Evolutionary conservation across 2,113 vertebrate species (phyloP), one percentile per base, ranked within the genome.

Genomic region (Galeopterus variegatus): DNA sequence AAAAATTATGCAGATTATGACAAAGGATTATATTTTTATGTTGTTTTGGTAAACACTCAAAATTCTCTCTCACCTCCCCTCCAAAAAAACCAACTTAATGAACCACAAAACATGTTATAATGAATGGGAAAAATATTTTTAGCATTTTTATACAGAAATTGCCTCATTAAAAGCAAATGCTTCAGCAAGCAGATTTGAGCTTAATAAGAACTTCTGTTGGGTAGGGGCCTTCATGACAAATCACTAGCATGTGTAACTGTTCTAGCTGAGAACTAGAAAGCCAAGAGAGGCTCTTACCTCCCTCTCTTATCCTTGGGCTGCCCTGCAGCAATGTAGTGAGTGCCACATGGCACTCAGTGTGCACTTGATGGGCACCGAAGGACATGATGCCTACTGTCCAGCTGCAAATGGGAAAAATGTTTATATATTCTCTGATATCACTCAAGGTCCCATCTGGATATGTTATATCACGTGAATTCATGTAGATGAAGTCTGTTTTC

Each of bases 121-220:
- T 95, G 77, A 97, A 97, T 94, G 82, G 92, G 67, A 73, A 97
- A 95, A 93, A 94, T 86, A 93, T 93, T 97, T 97, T 97, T 95
- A 93, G 93, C 92, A 92, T 97, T 97, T 97, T 97, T 76, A 94
- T 96, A 91, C 89, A 97, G 89, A 97, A 97, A 98, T 93, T 97
- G 83, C 69, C 92, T 97, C 96, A 97, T 97, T 97, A 97, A 97
- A 97, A 97, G 79, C 93, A 95, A 97, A 96, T 65, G 86, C 93
- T 93, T 93, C 60, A 45, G 95, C 82, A 97, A 97, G 96, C 86
- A 92, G 73, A 95, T 94, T 89, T 93, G 87, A 84, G 79, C 56
- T 95, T 90, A 94, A 48, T 95, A 96, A 88, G 90, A 97, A 97
- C 82, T 93, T 95, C 81, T 81, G 76, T 94, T 0, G 26, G 88